A percentile compares a stretch with the other conserved stretches of the same genome.
These are phyloP conservation scores for Stegodyphus dumicola DNA, from an alignment of 1,140 invertebrate genomes.

Conservation along the genomic window DNA sequence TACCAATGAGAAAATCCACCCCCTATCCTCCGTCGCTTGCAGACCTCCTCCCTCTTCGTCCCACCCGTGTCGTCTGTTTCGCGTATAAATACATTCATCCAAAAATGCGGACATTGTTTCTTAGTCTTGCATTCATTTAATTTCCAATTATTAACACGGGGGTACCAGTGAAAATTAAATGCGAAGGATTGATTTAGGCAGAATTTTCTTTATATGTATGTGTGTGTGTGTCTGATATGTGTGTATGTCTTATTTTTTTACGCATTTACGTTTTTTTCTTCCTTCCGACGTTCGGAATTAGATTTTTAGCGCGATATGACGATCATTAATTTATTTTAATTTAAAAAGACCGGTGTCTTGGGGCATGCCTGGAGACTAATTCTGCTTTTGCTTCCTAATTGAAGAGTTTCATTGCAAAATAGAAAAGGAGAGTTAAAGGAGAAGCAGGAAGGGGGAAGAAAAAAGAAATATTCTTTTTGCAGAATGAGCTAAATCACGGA, in stretches of 20 bases:
- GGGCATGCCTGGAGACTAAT: constrained; percentile 40
- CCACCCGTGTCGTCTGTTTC: neutral
- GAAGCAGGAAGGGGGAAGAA: neutral
- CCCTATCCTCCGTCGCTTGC: neutral
- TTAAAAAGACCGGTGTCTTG: constrained; percentile 39
- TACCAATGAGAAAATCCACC: constrained; percentile 51
- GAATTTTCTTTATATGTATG: neutral
- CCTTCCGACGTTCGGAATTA: constrained; percentile 17
- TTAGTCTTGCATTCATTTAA: constrained; percentile 60
- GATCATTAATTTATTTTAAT: constrained; percentile 62
- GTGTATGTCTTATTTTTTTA: neutral
- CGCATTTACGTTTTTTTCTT: neutral
- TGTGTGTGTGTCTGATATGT: neutral
- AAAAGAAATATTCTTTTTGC: constrained; percentile 1
- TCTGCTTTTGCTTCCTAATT: constrained; percentile 58
- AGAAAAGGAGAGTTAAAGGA: constrained; percentile 1
- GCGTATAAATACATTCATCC: constrained; percentile 54
- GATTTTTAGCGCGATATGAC: constrained; percentile 60
- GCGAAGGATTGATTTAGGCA: constrained; percentile 48
- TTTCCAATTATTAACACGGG: constrained; percentile 57
- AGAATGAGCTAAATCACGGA: constrained; percentile 34
- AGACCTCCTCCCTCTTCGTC: neutral
- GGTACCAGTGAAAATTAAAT: constrained; percentile 53
- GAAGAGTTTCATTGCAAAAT: constrained; percentile 59
- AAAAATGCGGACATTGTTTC: constrained; percentile 56